Evolutionary conservation across 2,113 vertebrate genomes (phyloP), one percentile per base, ranked within the genome.

Genomic region (Oenanthe melanoleuca): DNA sequence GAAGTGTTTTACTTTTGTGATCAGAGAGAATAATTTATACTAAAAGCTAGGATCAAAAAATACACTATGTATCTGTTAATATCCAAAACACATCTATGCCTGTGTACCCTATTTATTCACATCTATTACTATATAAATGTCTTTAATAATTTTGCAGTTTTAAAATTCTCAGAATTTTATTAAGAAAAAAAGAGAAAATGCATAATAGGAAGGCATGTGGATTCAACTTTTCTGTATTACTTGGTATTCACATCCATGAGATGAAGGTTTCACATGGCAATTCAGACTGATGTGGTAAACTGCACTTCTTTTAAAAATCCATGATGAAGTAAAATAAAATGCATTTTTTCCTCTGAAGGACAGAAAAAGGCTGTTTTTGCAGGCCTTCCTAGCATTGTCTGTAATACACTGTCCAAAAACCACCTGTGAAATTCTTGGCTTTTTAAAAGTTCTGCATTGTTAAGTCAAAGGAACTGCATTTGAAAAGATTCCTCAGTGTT

Each of bases 151-250:
- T 79, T 31, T 31, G 4, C 5, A 24, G 12, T 61, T 57, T 70
- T 70, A 81, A 73, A 74, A 52, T 31, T 11, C 20, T 53, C 33
- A 72, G 8, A 14, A 1, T 47, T 78, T 69, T 70, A 12, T 57
- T 38, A 77, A 44, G 33, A n/a, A 45, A 64, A 53, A 29, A 61
- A 50, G 4, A 15, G 17, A 22, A 60, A 80, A 57, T 14, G 5
- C 1, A 1, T 34, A 61, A 55, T 16, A 59, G 16, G 19, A 71
- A n/a, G 25, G 12, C 6, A 33, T 15, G 3, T 0, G 2, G 6
- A 8, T 44, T 75, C 28, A 61, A 11, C 31, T 53, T 81, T 70
- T 71, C 31, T 11, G 1, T 53, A 12, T 59, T 50, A 8, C 18
- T 63, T 77, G 20, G 11, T 79, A 59, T 37, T 71, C 5, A 9